These are phyloP conservation scores for Smithornis capensis DNA, from an alignment of 2,113 vertebrate species.

Conservation along the genomic window DNA sequence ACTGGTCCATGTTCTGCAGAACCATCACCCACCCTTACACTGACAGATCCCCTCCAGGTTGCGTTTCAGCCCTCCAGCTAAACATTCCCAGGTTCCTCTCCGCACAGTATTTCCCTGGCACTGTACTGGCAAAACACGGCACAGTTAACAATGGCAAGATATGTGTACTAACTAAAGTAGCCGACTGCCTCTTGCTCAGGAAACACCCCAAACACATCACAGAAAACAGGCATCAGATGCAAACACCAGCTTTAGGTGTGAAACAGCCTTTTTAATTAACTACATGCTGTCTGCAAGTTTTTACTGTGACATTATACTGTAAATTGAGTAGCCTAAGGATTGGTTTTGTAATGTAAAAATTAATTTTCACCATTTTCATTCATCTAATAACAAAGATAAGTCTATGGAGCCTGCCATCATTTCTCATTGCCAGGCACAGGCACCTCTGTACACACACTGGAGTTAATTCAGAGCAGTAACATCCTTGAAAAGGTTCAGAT, in stretches of 20 bases:
- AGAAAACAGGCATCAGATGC: neutral
- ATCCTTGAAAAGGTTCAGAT: neutral
- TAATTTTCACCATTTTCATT: neutral
- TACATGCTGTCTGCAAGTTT: too few relatives aligned
- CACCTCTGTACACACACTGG: rapidly evolving
- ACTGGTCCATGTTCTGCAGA: rapidly evolving
- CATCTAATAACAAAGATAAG: neutral
- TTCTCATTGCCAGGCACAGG: neutral
- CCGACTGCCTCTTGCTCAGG: too few relatives aligned
- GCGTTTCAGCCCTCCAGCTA: neutral
- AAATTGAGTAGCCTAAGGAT: neutral
- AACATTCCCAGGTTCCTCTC: neutral
- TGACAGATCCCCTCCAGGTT: neutral
- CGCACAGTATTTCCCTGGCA: rapidly evolving
- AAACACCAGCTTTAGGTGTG: neutral
- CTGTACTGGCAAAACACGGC: neutral
- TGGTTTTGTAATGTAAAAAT: neutral
- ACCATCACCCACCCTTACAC: rapidly evolving
- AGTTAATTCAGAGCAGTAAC: neutral
- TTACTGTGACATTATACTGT: neutral
- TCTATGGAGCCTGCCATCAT: rapidly evolving
- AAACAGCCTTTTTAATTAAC: neutral
- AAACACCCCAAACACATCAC: neutral
- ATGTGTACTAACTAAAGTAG: rapidly evolving
- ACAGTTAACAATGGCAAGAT: neutral